phyloP scores from a whole-genome alignment of 2,888 invertebrate genomes.

The Sphecodes monilicornis region DNA sequence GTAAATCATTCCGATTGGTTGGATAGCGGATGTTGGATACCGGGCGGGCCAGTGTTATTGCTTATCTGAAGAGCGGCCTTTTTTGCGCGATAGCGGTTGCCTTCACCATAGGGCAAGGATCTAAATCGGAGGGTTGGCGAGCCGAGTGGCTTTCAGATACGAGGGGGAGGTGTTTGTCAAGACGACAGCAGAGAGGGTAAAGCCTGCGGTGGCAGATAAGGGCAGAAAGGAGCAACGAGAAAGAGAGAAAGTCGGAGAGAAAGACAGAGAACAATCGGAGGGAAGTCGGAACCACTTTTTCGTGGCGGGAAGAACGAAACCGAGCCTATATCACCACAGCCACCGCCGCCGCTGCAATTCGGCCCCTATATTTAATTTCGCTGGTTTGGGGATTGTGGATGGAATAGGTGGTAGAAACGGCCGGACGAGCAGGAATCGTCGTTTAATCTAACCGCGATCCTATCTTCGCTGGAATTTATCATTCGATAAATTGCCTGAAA shows the following conservation, averaged over 20 bases:
- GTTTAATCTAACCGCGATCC: conserved; percentile 84
- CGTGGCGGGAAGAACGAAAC: conserved; percentile 26
- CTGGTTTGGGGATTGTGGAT: conserved; percentile 67
- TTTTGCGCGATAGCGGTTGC: conserved; percentile 56
- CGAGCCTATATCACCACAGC: conserved; percentile 76
- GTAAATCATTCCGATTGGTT: conserved; percentile 64
- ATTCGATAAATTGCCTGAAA: conserved; percentile 81
- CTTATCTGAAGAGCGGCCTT: conserved; percentile 57
- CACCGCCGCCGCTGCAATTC: conserved; percentile 79
- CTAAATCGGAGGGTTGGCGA: conserved; percentile 67
- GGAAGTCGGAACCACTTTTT: conserved; percentile 61
- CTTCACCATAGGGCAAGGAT: conserved; percentile 55
- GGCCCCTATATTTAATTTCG: conserved; percentile 83
- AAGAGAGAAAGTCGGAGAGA: not conserved
- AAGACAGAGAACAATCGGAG: conserved; percentile 33
- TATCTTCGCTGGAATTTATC: conserved; percentile 83
- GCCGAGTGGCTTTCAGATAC: conserved; percentile 78
- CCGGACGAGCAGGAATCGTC: conserved; percentile 77
- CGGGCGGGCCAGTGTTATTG: conserved; percentile 53
- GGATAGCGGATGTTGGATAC: conserved; percentile 69
- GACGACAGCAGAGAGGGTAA: conserved; percentile 71
- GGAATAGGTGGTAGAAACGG: conserved; percentile 62
- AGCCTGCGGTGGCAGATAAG: conserved; percentile 83
- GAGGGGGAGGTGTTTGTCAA: conserved; percentile 79
- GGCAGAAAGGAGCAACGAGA: conserved; percentile 64